Base-by-base conservation (phyloP, 2,888 invertebrate genomes). In the Harpagoxenus sublaevis region DNA sequence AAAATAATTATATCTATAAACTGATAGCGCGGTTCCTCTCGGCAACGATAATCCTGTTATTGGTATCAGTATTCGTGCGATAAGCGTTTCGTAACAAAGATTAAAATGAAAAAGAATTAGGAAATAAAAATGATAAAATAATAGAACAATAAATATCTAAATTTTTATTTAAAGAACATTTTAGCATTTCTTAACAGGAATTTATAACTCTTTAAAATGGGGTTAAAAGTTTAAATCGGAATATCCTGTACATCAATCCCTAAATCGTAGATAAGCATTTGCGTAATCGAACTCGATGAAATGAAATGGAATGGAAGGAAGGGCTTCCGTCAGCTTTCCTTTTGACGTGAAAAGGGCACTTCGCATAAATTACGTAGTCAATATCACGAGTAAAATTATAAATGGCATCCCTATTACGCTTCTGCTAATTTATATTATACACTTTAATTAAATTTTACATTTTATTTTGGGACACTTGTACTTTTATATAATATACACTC, bases 241-340 rank as follows among this genome's bases (percentile, higher is more conserved):
- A 57, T 48, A 60, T 23, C 39, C 6, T 48, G 9, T 66, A 55
- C 12, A 35, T 66, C 42, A 9, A n/a, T 28, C 4, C 31, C 6
- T 23, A 60, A 73, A 70, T 70, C 23, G 12, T 70, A 35, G 31
- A 60, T 79, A 60, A 57, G 53, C 28, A 45, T 73, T 73, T 57
- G 57, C 74, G 28, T 79, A 73, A 79, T 79, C 79, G 28, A 73
- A 79, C 48, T 48, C 10, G 48, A 70, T 31, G 55, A 55, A 39
- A 79, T 73, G 35, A 23, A 73, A 79, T 73, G 74, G 73, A 71
- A 78, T 42, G 53, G 66, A 60, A 45, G 45, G 79, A 48, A 57
- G 23, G 48, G 48, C 23, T 79, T 60, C 23, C 15, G 60, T 53
- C 79, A 73, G 39, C 48, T 48, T 39, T 39, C 35, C 39, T 71